Evolutionary conservation across 2,888 invertebrate genomes (phyloP).

Genomic region (Flabesymbios commensalis): DNA sequence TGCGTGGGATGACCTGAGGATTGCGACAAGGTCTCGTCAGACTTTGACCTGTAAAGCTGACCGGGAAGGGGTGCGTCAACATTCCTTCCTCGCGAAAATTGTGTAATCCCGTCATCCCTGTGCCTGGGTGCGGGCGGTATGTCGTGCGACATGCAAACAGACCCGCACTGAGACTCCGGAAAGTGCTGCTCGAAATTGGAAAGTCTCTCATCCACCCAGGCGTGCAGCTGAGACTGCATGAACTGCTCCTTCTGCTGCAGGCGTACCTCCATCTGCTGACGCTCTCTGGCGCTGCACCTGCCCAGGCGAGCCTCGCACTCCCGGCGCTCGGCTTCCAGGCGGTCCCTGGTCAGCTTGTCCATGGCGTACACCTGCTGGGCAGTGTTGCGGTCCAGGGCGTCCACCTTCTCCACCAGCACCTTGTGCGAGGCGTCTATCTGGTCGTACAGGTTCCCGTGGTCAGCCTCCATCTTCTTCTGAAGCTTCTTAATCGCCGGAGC

Average conservation of each 20-base stretch:
- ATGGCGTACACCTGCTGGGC: slow-evolving; percentile 47
- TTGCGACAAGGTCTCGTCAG: slow-evolving; percentile 32
- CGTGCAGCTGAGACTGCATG: slow-evolving; percentile 47
- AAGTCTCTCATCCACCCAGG: slow-evolving; percentile 15
- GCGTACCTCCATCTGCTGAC: slow-evolving; percentile 63
- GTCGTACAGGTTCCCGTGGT: slow-evolving; percentile 78
- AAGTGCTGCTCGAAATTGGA: slow-evolving; percentile 19
- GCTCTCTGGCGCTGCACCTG: slow-evolving; percentile 63
- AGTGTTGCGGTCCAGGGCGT: slow-evolving; percentile 72
- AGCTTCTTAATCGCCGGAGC: slow-evolving; percentile 88
- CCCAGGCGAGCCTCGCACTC: slow-evolving; percentile 71
- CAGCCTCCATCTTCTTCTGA: slow-evolving; percentile 77
- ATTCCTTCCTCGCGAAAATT: not conserved
- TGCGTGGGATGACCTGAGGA: slow-evolving; percentile 21
- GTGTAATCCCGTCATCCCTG: slow-evolving; percentile 15
- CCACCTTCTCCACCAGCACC: slow-evolving; percentile 78
- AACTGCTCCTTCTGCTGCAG: slow-evolving; percentile 38
- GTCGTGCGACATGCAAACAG: no score
- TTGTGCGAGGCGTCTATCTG: slow-evolving; percentile 80
- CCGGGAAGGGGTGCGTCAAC: slow-evolving; percentile 15
- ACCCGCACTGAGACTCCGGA: not conserved
- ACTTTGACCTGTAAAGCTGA: slow-evolving; percentile 26
- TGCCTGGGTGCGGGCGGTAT: no score
- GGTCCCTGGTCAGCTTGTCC: slow-evolving; percentile 64
- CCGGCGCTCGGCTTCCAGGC: slow-evolving; percentile 70